Base-by-base conservation (phyloP, 30 jellyfish, hydroid and myxozoan species). In the Pelagia noctiluca region DNA sequence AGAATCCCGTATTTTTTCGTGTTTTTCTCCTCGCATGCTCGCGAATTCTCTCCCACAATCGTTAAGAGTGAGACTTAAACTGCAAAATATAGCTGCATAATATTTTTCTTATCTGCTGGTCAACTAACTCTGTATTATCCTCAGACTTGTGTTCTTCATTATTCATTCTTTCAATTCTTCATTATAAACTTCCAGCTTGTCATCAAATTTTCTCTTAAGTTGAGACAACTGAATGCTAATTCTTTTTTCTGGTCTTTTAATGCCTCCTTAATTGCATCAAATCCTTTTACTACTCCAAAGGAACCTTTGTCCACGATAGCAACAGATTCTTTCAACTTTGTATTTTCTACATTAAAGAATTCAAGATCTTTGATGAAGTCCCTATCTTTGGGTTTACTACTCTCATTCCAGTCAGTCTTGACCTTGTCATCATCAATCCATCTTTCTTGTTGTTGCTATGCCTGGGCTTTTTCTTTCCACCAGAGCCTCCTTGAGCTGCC, bases 91-190 rank as follows among this genome's bases (percentile, higher is more conserved):
- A n/a, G n/a, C n/a, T 57, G 71, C 25, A 18, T 57, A 57, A 28
- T 21, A 57, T 57, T 57, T 57, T 57, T 21, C 71, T 57, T 28
- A 57, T 57, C 71, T 57, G 71, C 18, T 57, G 71, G 71, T 57
- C 25, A 57, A 57, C 25, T 33, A 57, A 33, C 71, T 57, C 71
- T 57, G 71, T 57, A 57, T 57, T 57, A 57, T 57, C 71, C 11
- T 57, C 71, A 57, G 71, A 57, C 71, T 57, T 33, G n/a, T 57
- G 71, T 57, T 57, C 71, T 21, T 57, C 71, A 57, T 57, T 18
- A 57, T 18, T 21, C 25, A 28, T 57, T 57, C 32, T 57, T 33
- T 57, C 71, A 57, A 57, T 57, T 57, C 71, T 57, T 57, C 71
- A 57, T 57, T 57, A 57, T 57, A 57, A 28, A 57, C 24, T 57